Conservation (phyloP, 2,888 invertebrate genomes). For the Agriopis aurantiaria region DNA sequence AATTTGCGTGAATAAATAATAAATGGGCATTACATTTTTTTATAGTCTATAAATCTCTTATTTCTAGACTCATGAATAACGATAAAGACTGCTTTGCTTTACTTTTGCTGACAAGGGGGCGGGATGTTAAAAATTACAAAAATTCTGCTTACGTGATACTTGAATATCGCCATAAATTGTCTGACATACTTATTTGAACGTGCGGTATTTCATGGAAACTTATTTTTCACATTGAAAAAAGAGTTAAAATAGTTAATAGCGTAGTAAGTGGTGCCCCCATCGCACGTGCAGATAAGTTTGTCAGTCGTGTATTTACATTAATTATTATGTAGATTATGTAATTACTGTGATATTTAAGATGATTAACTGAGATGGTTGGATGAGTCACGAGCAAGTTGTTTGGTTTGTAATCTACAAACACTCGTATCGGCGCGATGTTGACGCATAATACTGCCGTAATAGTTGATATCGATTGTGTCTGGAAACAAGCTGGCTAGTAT, state of each 20-base stretch:
- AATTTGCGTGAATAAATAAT: too few relatives aligned
- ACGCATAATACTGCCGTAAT: slow-evolving; percentile 54
- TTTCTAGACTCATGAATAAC: too few relatives aligned
- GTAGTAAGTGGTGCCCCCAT: background rate
- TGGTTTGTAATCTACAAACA: slow-evolving; percentile 66
- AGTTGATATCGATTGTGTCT: slow-evolving; percentile 31
- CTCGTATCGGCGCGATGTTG: slow-evolving; percentile 49
- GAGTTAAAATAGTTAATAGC: too few relatives aligned
- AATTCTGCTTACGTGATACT: too few relatives aligned
- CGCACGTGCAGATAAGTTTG: slow-evolving; percentile 40
- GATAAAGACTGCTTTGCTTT: too few relatives aligned
- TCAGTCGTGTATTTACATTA: slow-evolving; percentile 6
- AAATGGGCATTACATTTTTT: too few relatives aligned
- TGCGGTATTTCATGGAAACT: background rate
- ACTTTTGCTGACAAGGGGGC: too few relatives aligned
- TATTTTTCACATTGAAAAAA: slow-evolving; percentile 18
- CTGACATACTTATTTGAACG: slow-evolving; percentile 29
- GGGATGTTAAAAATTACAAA: too few relatives aligned
- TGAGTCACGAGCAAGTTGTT: slow-evolving; percentile 70
- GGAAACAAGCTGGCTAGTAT: slow-evolving; percentile 6
- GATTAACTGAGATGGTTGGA: slow-evolving; percentile 66
- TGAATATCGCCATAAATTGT: background rate
- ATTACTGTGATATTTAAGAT: slow-evolving; percentile 81
- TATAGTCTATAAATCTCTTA: too few relatives aligned
- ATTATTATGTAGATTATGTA: slow-evolving; percentile 58